Evolutionary conservation across 2,888 invertebrate species (phyloP).

Genomic region (Campoletis raptor): DNA sequence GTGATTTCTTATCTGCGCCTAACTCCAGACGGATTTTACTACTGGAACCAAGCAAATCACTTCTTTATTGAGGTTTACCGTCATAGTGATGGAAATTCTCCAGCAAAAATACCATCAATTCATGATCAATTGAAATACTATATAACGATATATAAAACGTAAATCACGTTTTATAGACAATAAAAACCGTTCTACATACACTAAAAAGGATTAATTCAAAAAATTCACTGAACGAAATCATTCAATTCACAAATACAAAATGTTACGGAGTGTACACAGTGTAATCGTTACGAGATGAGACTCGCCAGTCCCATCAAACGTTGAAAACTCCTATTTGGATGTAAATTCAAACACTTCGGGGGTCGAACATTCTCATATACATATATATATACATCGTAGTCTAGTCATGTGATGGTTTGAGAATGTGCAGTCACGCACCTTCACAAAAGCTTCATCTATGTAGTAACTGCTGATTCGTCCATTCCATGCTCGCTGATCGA

Average conservation of each 20-base stretch:
- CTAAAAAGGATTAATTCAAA: background rate
- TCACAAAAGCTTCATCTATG: conserved; percentile 20
- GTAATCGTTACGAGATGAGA: conserved; percentile 21
- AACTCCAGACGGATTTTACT: conserved; percentile 44
- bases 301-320: conserved; percentile 8
- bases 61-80: background rate
- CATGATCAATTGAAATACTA: background rate
- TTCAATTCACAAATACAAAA: background rate
- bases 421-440: conserved; percentile 31
- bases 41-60: conserved; percentile 1
- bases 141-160: background rate
- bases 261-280: conserved; percentile 5
- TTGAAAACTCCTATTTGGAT: conserved; percentile 16
- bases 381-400: background rate
- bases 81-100: background rate
- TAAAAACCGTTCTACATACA: background rate
- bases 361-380: background rate
- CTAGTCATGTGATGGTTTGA: background rate
- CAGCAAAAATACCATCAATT: background rate
- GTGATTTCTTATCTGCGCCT: conserved; percentile 21
- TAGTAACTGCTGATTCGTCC: conserved; percentile 52
- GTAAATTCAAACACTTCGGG: conserved; percentile 29
- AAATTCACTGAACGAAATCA: conserved; percentile 11
- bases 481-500: conserved; percentile 49
- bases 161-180: background rate